Evolutionary conservation across 2,797 vertebrate genomes (phyloP).

Genomic region (Gallinago solitaria): DNA sequence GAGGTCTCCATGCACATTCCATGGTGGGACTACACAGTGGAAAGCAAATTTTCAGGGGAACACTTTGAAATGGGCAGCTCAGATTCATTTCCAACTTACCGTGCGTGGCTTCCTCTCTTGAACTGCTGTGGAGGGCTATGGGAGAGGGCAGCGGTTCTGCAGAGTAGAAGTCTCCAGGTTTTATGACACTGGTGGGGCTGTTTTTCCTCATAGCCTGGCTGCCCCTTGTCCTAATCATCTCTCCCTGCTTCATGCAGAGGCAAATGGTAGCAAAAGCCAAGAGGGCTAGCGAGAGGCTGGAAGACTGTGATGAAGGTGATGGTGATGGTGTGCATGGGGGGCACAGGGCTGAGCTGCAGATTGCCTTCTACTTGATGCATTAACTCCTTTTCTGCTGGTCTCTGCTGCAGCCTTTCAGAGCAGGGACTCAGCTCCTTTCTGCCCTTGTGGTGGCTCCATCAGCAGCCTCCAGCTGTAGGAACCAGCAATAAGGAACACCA

Average conservation of each 20-base stretch:
- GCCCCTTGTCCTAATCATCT: neutral
- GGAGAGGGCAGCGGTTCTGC: neutral
- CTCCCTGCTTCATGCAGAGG: fast-evolving
- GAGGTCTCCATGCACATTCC: fast-evolving
- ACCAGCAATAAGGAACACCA: neutral
- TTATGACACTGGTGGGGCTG: neutral
- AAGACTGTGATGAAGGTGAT: fast-evolving
- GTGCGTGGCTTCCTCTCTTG: fast-evolving
- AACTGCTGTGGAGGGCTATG: fast-evolving
- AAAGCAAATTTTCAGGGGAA: neutral
- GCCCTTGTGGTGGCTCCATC: neutral
- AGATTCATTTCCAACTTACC: neutral
- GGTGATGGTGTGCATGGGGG: too few species aligned
- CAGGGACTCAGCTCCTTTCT: neutral
- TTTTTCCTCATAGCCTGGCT: fast-evolving
- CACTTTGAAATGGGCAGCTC: neutral
- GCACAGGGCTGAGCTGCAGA: neutral
- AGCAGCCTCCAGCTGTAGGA: neutral
- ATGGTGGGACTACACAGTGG: fast-evolving
- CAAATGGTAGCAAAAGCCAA: neutral
- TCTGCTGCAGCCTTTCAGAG: neutral
- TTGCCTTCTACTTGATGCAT: neutral
- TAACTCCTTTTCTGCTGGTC: neutral
- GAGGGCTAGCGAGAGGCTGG: neutral
- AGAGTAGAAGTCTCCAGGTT: fast-evolving